Evolutionary conservation across 2,888 invertebrate genomes (phyloP).

Genomic region (Pyralis farinalis): DNA sequence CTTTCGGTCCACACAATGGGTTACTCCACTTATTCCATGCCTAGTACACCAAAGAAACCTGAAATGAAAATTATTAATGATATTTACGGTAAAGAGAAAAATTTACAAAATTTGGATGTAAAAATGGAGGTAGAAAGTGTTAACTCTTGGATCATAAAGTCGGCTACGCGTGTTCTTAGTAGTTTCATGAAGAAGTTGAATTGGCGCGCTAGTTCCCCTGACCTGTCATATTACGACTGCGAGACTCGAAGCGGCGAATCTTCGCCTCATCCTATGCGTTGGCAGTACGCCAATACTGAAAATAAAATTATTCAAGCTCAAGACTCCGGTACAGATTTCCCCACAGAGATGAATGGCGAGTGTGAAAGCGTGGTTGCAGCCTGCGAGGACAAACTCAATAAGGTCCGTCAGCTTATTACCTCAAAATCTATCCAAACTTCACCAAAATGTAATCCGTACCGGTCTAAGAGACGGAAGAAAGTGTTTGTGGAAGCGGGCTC

Average conservation of each 20-base stretch:
- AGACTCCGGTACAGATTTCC: conserved; percentile 30
- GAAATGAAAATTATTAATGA: conserved; percentile 39
- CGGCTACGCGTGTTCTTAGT: neutral
- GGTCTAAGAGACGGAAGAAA: conserved; percentile 36
- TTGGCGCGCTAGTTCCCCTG: conserved; percentile 4
- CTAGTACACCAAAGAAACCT: conserved; percentile 29
- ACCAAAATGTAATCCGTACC: conserved; percentile 19
- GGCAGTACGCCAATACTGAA: conserved; percentile 55
- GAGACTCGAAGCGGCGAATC: neutral
- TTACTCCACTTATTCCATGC: conserved; percentile 25
- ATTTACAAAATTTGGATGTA: conserved; percentile 6
- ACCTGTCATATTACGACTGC: conserved; percentile 8
- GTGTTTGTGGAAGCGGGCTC: conserved; percentile 50
- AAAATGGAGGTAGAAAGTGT: conserved; percentile 2
- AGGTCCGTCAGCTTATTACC: conserved; percentile 43
- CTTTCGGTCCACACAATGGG: conserved; percentile 1
- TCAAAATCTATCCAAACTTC: conserved; percentile 31
- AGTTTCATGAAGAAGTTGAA: neutral
- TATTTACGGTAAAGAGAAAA: conserved; percentile 8
- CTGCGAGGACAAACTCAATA: conserved; percentile 59
- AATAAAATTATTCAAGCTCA: conserved; percentile 54
- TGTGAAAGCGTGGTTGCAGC: conserved; percentile 42
- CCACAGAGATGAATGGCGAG: conserved; percentile 48
- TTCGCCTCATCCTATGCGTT: conserved; percentile 19
- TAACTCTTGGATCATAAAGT: conserved; percentile 4